Conservation (phyloP, 2,113 vertebrate species). For the Aramus guarauna region DNA sequence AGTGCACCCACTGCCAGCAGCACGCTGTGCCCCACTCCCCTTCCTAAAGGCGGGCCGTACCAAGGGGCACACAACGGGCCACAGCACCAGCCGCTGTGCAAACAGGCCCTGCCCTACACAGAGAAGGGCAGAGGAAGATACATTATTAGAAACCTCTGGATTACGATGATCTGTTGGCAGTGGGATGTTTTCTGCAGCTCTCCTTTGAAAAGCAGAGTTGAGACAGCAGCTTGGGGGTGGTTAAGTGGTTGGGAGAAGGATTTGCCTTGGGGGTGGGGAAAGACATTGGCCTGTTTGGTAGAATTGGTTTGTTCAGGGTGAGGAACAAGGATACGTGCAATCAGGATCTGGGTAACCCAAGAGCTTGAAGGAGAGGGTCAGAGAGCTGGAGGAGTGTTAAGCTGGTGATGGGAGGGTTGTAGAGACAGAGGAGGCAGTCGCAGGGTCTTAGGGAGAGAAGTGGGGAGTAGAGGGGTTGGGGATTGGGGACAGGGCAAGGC, state of each 20-base stretch:
- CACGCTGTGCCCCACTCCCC: neutral
- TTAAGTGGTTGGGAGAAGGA: neutral
- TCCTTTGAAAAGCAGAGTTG: neutral
- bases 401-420: neutral
- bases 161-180: neutral
- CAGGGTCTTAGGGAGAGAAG: neutral
- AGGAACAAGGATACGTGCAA: neutral
- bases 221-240: neutral
- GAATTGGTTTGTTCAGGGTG: neutral
- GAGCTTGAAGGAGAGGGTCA: neutral
- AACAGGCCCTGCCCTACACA: neutral
- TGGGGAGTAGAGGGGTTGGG: neutral
- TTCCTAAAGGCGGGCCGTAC: fast-evolving
- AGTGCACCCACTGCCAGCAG: neutral
- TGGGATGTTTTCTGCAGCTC: neutral
- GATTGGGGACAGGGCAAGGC: neutral
- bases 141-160: neutral
- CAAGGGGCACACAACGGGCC: neutral
- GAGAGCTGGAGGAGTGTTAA: neutral
- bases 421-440: neutral
- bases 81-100: neutral
- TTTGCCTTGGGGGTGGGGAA: neutral
- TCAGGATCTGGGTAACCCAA: neutral
- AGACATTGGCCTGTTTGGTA: neutral
- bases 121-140: neutral